A percentile compares a stretch with the other conserved stretches of the same genome.
Conservation (phyloP, 2,888 invertebrate species). For the Orchesellides sinensis region DNA sequence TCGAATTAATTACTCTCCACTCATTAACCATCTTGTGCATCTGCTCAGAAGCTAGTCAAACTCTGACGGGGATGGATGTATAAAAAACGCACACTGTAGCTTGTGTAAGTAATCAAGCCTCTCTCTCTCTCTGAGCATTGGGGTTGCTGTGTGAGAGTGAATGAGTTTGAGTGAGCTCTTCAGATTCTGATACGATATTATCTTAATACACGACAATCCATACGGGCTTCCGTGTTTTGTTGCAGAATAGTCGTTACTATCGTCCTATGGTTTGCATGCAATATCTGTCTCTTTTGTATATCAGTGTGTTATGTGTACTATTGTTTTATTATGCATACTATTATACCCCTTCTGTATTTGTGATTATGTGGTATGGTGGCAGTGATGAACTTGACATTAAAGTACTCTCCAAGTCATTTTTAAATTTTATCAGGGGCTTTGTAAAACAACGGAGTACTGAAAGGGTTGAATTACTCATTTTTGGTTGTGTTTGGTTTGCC, state of each 20-base stretch:
- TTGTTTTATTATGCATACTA: slow-evolving; percentile 19
- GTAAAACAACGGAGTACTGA: no score
- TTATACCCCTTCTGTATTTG: background rate
- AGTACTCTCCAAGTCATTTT: background rate
- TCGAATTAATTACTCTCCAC: slow-evolving; percentile 74
- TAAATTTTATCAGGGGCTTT: slow-evolving; percentile 27
- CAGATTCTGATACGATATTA: no score
- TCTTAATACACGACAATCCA: no score
- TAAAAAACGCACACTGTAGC: no score
- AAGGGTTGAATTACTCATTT: background rate
- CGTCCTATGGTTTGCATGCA: slow-evolving; percentile 1
- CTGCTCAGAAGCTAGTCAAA: slow-evolving; percentile 70
- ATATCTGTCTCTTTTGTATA: background rate
- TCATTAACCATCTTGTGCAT: slow-evolving; percentile 74
- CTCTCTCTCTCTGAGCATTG: no score
- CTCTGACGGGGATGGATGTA: slow-evolving; percentile 18
- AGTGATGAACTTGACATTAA: slow-evolving; percentile 39
- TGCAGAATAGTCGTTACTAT: background rate
- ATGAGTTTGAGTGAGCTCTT: no score
- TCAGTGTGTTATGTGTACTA: slow-evolving; percentile 4
- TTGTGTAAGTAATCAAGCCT: no score
- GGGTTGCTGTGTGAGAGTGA: no score
- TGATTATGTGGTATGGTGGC: background rate
- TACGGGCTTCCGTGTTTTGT: background rate
- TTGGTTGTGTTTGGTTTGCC: background rate